phyloP scores from a whole-genome alignment of 2,888 invertebrate genomes.

The Panopea generosa region DNA sequence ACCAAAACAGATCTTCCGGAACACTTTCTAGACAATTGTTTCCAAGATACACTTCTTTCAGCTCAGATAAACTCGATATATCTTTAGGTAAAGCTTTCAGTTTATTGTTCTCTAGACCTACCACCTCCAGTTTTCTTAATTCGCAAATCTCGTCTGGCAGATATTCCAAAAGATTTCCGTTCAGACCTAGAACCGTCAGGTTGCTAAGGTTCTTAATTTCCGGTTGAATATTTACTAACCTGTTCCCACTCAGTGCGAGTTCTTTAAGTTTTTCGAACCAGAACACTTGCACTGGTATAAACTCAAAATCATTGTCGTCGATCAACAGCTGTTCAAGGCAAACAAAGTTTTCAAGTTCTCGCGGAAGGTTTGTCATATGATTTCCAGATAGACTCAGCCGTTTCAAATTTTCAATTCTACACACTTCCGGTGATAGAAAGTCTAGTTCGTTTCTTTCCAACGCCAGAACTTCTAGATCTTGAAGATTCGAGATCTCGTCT shows the following conservation, averaged over 20 bases:
- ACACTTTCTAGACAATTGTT: constrained; percentile 75
- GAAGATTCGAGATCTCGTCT: constrained; percentile 70
- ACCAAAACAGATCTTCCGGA: constrained; percentile 81
- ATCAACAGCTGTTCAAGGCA: constrained; percentile 76
- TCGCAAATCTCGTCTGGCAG: constrained; percentile 77
- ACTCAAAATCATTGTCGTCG: constrained; percentile 82
- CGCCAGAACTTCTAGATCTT: constrained; percentile 75
- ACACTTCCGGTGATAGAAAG: constrained; percentile 78
- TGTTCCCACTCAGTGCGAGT: constrained; percentile 80
- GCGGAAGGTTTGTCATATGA: constrained; percentile 79
- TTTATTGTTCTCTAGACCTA: constrained; percentile 79
- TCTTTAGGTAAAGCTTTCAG: constrained; percentile 73
- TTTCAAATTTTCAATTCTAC: constrained; percentile 75
- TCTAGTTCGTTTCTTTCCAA: constrained; percentile 80
- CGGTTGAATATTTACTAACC: constrained; percentile 72
- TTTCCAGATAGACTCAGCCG: constrained; percentile 81
- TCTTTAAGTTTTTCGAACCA: constrained; percentile 77
- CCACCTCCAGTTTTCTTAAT: constrained; percentile 70
- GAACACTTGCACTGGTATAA: constrained; percentile 81
- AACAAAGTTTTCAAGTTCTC: constrained; percentile 78
- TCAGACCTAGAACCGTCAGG: constrained; percentile 78
- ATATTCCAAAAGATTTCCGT: constrained; percentile 75
- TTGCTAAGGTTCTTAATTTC: constrained; percentile 73
- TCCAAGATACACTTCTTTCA: constrained; percentile 80
- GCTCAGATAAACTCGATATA: constrained; percentile 77